These are phyloP conservation scores for Xiphophorus hellerii DNA, from an alignment of 2,113 vertebrate genomes.

Conservation along the genomic window DNA sequence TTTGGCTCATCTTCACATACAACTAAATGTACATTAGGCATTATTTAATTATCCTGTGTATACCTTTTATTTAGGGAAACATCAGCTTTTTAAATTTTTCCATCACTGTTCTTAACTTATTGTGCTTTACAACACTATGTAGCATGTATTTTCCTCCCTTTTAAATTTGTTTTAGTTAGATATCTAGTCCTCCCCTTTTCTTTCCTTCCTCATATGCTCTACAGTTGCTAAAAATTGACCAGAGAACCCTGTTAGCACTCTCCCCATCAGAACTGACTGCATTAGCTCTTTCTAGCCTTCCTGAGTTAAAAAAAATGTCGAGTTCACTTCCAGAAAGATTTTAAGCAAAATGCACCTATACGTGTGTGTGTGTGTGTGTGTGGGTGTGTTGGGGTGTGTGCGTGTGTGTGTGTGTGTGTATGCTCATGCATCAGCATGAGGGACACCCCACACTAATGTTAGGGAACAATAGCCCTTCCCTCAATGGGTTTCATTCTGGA, in stretches of 20 bases:
- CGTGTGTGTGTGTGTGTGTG: conserved; percentile 9
- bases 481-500: conserved; percentile 79
- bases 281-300: conserved; percentile 49
- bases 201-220: conserved; percentile 14
- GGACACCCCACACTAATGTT: conserved; percentile 45
- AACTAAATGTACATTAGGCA: conserved; percentile 28
- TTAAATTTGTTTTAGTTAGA: neutral
- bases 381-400: conserved; percentile 4
- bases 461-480: conserved; percentile 65
- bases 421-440: conserved; percentile 32
- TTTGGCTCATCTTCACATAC: conserved; percentile 22
- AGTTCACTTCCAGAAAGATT: conserved; percentile 68
- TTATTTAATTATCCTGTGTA: conserved; percentile 20
- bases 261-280: conserved; percentile 9
- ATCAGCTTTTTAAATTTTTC: neutral
- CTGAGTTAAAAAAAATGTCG: conserved; percentile 40
- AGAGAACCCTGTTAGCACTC: conserved; percentile 27
- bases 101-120: neutral
- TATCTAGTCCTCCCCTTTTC: conserved; percentile 6
- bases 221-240: conserved; percentile 35
- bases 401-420: conserved; percentile 15
- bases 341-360: conserved; percentile 31
- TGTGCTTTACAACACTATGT: conserved; percentile 3
- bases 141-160: neutral
- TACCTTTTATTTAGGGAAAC: conserved; percentile 7